Percentiles rank a stretch among this genome's conserved stretches.
Conservation (phyloP, 1,140 invertebrate genomes). For the Eupristina koningsbergeri region DNA sequence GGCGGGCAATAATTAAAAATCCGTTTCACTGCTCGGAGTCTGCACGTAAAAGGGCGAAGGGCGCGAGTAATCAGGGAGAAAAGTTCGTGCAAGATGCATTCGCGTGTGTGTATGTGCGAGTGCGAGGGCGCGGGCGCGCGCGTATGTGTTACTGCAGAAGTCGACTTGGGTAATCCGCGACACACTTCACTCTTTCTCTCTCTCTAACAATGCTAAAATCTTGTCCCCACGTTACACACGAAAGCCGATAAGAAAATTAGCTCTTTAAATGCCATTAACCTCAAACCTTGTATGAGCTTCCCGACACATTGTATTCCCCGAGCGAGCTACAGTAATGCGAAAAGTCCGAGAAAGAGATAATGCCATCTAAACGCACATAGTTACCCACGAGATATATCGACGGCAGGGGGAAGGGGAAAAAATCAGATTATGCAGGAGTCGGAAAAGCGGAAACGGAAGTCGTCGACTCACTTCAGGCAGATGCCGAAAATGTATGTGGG, state of each 20-base stretch:
- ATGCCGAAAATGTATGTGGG: conserved; percentile 18
- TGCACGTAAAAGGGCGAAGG: background rate
- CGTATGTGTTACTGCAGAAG: conserved; percentile 27
- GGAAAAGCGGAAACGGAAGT: conserved; percentile 51
- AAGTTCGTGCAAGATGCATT: background rate
- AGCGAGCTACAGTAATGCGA: background rate
- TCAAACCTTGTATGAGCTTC: conserved; percentile 5
- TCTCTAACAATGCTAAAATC: conserved; percentile 40
- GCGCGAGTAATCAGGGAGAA: background rate
- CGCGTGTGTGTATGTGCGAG: background rate
- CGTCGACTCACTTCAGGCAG: conserved; percentile 39
- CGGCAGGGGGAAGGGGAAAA: conserved; percentile 9
- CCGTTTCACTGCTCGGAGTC: background rate
- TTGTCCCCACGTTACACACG: conserved; percentile 14
- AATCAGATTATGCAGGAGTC: conserved; percentile 25
- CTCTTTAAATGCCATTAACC: conserved; percentile 43
- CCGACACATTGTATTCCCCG: background rate
- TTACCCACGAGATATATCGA: conserved; percentile 34
- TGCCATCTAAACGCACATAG: conserved; percentile 7
- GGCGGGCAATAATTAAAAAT: background rate
- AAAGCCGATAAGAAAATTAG: conserved; percentile 36
- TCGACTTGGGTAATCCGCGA: conserved; percentile 43
- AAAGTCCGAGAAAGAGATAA: conserved; percentile 11
- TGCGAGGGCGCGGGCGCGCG: background rate
- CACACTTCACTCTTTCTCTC: conserved; percentile 46